Conservation (phyloP, 2,113 vertebrate genomes). For the Tricholaema leucomelas region DNA sequence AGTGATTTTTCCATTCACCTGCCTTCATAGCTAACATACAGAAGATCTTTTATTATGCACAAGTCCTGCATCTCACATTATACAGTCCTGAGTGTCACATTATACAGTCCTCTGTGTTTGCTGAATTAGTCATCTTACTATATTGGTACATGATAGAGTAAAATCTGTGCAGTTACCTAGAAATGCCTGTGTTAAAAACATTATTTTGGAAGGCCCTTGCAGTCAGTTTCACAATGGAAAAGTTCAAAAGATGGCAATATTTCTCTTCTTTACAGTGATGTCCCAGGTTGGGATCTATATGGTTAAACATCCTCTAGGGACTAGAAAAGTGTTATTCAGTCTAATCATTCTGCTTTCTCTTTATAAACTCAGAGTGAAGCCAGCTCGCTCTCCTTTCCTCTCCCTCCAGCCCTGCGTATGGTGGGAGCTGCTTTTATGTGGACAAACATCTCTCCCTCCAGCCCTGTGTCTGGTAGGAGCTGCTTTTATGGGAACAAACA, state of each 20-base stretch:
- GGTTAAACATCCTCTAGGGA: no score
- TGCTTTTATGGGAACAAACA: no score
- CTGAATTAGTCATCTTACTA: background rate
- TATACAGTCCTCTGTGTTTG: background rate
- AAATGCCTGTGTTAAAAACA: background rate
- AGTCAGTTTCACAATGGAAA: background rate
- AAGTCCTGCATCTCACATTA: background rate
- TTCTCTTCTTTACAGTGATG: background rate
- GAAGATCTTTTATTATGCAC: background rate
- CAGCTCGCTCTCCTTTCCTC: no score
- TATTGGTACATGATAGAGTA: background rate
- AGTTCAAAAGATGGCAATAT: background rate
- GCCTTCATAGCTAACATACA: fast-evolving
- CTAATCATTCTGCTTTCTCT: no score
- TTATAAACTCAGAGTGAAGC: no score
- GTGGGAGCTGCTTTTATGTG: no score
- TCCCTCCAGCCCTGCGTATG: no score
- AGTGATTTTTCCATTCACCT: background rate
- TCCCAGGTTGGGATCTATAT: no score
- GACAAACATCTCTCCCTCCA: no score
- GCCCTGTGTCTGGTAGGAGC: no score
- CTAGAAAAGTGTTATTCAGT: no score
- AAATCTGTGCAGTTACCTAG: background rate
- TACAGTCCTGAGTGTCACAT: background rate
- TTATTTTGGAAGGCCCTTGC: background rate